Base-by-base conservation (phyloP, 2,113 vertebrate species). In the Thomomys bottae region DNA sequence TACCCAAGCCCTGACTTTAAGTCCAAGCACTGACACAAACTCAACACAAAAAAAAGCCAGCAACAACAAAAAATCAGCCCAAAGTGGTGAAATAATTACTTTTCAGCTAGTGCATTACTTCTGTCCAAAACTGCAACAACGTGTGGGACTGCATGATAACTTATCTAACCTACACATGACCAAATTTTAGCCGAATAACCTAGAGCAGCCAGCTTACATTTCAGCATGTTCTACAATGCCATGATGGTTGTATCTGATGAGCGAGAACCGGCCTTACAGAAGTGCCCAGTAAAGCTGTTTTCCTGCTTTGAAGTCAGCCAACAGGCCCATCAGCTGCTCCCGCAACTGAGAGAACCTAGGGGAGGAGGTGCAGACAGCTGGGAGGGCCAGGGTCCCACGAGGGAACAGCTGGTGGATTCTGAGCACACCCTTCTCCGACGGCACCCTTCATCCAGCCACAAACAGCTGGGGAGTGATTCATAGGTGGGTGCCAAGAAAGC, bases 401-500 rank as follows among this genome's bases (percentile, higher is more conserved):
- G 57, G 45, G 40, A 59, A 26, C 9, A 2, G 28, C 8, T 4
- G 2, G 32, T 8, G n/a, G 3, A 5, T 32, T 1, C 0, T 0
- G 38, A 30, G 17, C 59, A 42, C 28, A 34, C 11, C 34, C 61
- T 70, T 6, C 2, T 21, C 24, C 49, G 36, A 0, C 0, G 0
- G 24, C 40, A n/a, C 15, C 42, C 32, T 42, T 45, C 3, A 8
- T 9, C 17, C 7, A 28, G 49, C 18, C 24, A 49, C 82, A 3
- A 6, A 18, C 32, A 3, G 18, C 24, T 1, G 1, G 23, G 73
- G 30, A 67, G n/a, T 30, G 26, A 21, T 6, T 2, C 0, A 3
- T 0, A 3, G 28, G 0, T 1, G 2, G 28, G 0, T 1, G 2
- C 42, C 6, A 2, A n/a, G 28, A 7, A 4, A 40, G 8, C 34